phyloP scores from a whole-genome alignment of 2,888 invertebrate genomes.

The Diarsia brunnea region DNA sequence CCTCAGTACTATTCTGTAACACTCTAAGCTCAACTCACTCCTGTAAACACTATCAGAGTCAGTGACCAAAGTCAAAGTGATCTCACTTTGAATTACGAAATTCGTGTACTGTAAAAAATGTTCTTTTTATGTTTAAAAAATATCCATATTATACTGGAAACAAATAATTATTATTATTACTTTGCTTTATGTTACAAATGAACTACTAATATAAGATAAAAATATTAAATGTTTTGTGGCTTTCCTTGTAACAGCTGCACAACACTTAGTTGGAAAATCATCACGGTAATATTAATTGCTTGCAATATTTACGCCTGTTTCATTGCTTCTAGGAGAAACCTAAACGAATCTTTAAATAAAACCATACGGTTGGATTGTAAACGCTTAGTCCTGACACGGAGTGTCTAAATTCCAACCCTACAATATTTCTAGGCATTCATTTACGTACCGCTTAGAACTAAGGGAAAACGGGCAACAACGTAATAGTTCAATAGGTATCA shows the following conservation, averaged over 20 bases:
- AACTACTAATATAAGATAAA: slow-evolving; percentile 2
- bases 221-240: slow-evolving; percentile 9
- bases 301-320: neutral
- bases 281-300: neutral
- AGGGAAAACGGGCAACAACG: neutral
- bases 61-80: too few species aligned
- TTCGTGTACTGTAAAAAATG: too few species aligned
- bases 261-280: slow-evolving; percentile 1
- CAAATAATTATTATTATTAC: neutral
- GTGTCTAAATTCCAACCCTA: neutral
- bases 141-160: neutral
- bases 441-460: neutral
- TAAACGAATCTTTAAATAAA: neutral
- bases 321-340: neutral
- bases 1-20: neutral
- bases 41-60: too few species aligned
- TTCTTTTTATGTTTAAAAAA: neutral
- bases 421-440: neutral
- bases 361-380: neutral
- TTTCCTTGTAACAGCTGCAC: slow-evolving; percentile 4
- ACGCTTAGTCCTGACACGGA: neutral
- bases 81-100: too few species aligned
- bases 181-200: slow-evolving; percentile 3
- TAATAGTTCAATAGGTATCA: slow-evolving; percentile 7
- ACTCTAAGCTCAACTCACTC: neutral